Base-by-base conservation (phyloP, 2,888 invertebrate species). In the Nemapogon koenigi region DNA sequence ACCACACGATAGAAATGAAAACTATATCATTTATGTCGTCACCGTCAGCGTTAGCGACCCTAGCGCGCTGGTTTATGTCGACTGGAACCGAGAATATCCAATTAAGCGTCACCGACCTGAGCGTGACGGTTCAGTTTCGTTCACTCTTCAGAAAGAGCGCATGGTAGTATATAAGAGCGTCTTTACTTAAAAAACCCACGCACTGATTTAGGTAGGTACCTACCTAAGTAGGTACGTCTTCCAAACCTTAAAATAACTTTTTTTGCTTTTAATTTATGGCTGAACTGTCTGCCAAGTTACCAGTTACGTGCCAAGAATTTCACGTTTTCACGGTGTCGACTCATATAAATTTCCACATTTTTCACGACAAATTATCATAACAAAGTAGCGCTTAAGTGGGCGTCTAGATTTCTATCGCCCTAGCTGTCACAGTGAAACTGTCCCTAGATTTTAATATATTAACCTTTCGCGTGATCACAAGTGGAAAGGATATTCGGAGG, bases 371-470 rank as follows among this genome's bases (percentile, higher is more conserved):
- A 33, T 33, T 33, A 33, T 33, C 19, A 33, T 33, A 18, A 33
- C 33, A 19, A 19, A 19, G 4, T 8, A 33, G 14, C 33, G 33
- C 19, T 33, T 33, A 33, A 33, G 33, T 33, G 33, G 33, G 33
- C 19, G 33, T 18, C 11, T 14, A 33, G 33, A 33, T 33, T 14
- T n/a, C 14, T 33, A 33, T 33, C 33, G 17, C 2, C 13, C 13
- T 19, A 13, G 19, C 33, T 33, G 33, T 33, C 33, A 18, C 33
- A 19, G 4, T 33, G 33, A 33, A n/a, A n/a, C 19, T 33, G 33
- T 33, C 37, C 16, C 35, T 16, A 17, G 37, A 16, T 28, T 37
- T 16, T 37, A 37, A 37, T 28, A 37, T 37, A 37, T 37, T 37
- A 28, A 37, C 27, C 14, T 37, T 27, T 37, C 17, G 37, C 37